Percentiles rank a stretch among this genome's conserved stretches.
Evolutionary conservation across 2,888 invertebrate species (phyloP).

Genomic region (Rhingia rostrata): DNA sequence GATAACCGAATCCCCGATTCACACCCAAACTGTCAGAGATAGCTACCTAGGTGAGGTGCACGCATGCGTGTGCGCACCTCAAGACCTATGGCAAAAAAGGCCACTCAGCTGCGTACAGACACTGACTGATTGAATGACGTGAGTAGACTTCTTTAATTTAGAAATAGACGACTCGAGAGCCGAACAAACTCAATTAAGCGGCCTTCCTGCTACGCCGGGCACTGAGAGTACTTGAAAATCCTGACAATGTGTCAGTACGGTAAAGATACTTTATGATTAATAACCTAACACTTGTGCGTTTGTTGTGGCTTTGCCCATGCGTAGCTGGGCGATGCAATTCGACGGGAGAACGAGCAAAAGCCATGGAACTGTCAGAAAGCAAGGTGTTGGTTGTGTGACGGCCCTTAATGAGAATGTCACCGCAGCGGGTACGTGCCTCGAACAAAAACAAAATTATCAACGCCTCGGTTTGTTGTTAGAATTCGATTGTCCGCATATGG

Average conservation of each 20-base stretch:
- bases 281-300: constrained; percentile 47
- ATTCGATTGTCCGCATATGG: constrained; percentile 14
- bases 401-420: constrained; percentile 66
- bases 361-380: constrained; percentile 37
- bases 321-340: not conserved
- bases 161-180: constrained; percentile 49
- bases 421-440: constrained; percentile 55
- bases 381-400: constrained; percentile 39
- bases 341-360: not conserved
- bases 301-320: not conserved
- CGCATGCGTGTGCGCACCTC: constrained; percentile 16
- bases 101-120: constrained; percentile 10
- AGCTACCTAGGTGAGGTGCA: not conserved
- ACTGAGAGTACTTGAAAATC: constrained; percentile 47
- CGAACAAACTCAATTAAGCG: constrained; percentile 58
- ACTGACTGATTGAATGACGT: constrained; percentile 68
- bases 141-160: constrained; percentile 73
- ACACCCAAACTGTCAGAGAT: constrained; percentile 64
- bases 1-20: constrained; percentile 67
- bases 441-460: constrained; percentile 68
- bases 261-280: constrained; percentile 72
- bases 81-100: not conserved
- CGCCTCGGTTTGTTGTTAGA: constrained; percentile 49
- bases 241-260: constrained; percentile 57
- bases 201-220: constrained; percentile 50